phyloP scores from a whole-genome alignment of 2,113 vertebrate species.

The Oceanites oceanicus region DNA sequence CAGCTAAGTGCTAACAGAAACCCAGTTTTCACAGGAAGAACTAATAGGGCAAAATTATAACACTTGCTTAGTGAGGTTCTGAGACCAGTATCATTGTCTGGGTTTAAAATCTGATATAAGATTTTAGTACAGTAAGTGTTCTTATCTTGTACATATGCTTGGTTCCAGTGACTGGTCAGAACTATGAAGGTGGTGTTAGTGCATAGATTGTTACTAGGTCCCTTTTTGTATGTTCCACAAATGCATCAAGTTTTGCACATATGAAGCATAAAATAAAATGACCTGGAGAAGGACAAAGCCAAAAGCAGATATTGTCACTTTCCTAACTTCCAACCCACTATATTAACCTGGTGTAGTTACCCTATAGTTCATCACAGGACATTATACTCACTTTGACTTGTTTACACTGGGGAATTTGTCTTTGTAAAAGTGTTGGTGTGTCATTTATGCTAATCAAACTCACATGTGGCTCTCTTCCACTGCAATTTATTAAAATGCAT shows the following conservation, averaged over 20 bases:
- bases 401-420: slow-evolving; percentile 30
- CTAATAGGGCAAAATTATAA: not conserved
- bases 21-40: not conserved
- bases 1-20: not conserved
- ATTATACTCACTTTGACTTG: slow-evolving; percentile 13
- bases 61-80: not conserved
- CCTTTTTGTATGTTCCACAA: not conserved
- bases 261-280: not conserved
- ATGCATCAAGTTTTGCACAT: not conserved
- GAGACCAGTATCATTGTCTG: not conserved
- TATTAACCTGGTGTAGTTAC: not conserved
- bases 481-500: not conserved
- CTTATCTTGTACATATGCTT: not conserved
- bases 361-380: slow-evolving; percentile 29
- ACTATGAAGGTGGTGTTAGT: not conserved
- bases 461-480: slow-evolving; percentile 4
- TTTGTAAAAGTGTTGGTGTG: slow-evolving; percentile 37
- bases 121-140: not conserved
- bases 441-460: slow-evolving; percentile 60
- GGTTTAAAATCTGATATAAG: not conserved
- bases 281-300: not conserved
- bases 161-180: not conserved
- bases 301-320: not conserved
- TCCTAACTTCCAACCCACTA: not conserved
- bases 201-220: not conserved